These are phyloP conservation scores for Drosophila colorata DNA, from an alignment of 2,888 invertebrate genomes.

Conservation along the genomic window DNA sequence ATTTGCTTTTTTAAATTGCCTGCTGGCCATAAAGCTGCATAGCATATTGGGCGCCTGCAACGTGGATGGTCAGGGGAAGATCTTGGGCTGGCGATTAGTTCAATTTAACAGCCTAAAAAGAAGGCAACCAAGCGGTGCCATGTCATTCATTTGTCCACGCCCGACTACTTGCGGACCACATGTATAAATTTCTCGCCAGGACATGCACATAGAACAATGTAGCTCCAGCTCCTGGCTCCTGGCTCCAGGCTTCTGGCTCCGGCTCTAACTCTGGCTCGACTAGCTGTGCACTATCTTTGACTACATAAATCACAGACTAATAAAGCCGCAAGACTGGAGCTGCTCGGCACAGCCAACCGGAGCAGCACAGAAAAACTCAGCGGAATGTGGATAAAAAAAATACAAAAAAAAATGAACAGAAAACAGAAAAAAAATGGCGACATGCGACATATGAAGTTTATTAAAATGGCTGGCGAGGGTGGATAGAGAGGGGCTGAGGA, in stretches of 20 bases:
- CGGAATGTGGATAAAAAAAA: slow-evolving; percentile 58
- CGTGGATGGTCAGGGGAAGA: slow-evolving; percentile 24
- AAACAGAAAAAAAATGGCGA: slow-evolving; percentile 75
- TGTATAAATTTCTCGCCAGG: slow-evolving; percentile 75
- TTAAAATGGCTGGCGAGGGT: slow-evolving; percentile 72
- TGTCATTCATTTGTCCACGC: slow-evolving; percentile 80
- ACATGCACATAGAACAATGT: slow-evolving; percentile 59
- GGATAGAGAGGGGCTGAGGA: background rate
- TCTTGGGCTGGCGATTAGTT: slow-evolving; percentile 71
- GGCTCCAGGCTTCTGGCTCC: slow-evolving; percentile 9
- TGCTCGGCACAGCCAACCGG: slow-evolving; percentile 10
- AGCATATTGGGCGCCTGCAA: slow-evolving; percentile 51
- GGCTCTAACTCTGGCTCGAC: slow-evolving; percentile 29
- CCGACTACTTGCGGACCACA: slow-evolving; percentile 75
- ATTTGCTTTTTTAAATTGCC: slow-evolving; percentile 74
- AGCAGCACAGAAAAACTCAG: slow-evolving; percentile 25
- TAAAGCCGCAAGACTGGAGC: slow-evolving; percentile 81
- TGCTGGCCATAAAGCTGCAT: slow-evolving; percentile 73
- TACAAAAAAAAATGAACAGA: slow-evolving; percentile 28
- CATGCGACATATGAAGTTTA: slow-evolving; percentile 84
- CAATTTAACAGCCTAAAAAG: slow-evolving; percentile 76
- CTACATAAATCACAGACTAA: slow-evolving; percentile 83
- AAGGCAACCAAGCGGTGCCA: slow-evolving; percentile 53
- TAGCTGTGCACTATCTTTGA: slow-evolving; percentile 76
- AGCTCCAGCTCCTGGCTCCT: slow-evolving; percentile 11